Percentiles rank a stretch among this genome's conserved stretches.
Conservation (phyloP, 2,113 vertebrate species). For the Gasterosteus nipponicus region DNA sequence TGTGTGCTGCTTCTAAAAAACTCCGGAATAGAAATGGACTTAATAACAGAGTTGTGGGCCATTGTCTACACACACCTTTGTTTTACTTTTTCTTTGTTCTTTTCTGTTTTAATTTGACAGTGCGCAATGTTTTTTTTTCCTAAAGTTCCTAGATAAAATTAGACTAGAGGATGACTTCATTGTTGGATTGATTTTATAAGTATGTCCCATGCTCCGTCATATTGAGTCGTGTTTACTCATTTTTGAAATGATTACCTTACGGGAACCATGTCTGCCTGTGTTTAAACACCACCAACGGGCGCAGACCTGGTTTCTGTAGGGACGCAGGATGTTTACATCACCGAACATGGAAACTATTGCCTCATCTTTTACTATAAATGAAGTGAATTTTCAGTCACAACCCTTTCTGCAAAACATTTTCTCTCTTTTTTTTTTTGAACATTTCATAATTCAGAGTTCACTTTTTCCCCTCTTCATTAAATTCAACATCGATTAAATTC, state of each 20-base stretch:
- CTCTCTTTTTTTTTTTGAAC: conserved; percentile 26
- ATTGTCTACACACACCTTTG: conserved; percentile 19
- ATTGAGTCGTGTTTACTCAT: conserved; percentile 41
- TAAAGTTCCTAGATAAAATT: conserved; percentile 3
- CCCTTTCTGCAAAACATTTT: conserved; percentile 38
- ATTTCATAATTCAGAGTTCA: conserved; percentile 33
- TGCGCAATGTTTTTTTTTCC: conserved; percentile 3
- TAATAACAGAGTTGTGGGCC: conserved; percentile 37
- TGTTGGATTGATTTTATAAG: conserved; percentile 6
- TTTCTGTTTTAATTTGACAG: conserved; percentile 15
- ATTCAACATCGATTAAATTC: conserved; percentile 1
- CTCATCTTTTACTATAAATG: conserved; percentile 59
- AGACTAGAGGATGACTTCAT: not conserved
- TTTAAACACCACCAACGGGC: conserved; percentile 65
- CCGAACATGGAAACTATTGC: conserved; percentile 69
- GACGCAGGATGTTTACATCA: conserved; percentile 68
- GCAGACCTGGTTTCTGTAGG: conserved; percentile 55
- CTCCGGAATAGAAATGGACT: conserved; percentile 27
- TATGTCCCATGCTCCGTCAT: conserved; percentile 16
- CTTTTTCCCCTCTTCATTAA: conserved; percentile 7
- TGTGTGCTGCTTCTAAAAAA: conserved; percentile 11
- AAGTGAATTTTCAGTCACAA: conserved; percentile 31
- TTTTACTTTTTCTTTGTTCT: not conserved
- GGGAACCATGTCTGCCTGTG: conserved; percentile 54
- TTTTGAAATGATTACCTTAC: conserved; percentile 58